These are phyloP conservation scores for Mactromeris polynyma DNA, from an alignment of 2,888 invertebrate species.

Conservation along the genomic window DNA sequence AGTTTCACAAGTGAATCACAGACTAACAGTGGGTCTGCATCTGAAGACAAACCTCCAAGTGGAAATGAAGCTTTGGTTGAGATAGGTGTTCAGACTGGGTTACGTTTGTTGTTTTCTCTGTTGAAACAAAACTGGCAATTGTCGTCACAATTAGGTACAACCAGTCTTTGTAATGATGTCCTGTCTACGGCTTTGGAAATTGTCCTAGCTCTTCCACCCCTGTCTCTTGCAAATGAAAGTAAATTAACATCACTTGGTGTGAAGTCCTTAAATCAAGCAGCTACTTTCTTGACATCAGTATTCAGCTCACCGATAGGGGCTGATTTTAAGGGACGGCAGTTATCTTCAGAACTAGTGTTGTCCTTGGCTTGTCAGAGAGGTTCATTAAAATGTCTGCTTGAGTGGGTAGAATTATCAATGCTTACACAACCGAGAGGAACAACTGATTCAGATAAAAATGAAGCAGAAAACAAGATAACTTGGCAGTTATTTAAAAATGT, in stretches of 20 bases:
- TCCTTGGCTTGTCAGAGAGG: conserved; percentile 90
- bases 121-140: conserved; percentile 89
- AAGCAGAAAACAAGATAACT: conserved; percentile 75
- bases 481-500: conserved; percentile 82
- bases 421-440: conserved; percentile 78
- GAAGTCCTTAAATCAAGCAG: conserved; percentile 89
- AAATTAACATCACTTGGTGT: conserved; percentile 88
- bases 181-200: conserved; percentile 89
- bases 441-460: conserved; percentile 46
- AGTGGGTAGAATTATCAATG: conserved; percentile 90
- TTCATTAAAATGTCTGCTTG: conserved; percentile 89
- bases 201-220: conserved; percentile 89
- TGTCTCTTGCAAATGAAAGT: conserved; percentile 90
- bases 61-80: conserved; percentile 89
- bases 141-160: conserved; percentile 76
- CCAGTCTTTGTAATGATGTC: conserved; percentile 89
- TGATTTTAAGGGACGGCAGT: conserved; percentile 87
- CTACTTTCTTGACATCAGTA: conserved; percentile 88
- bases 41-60: conserved; percentile 38
- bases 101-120: conserved; percentile 89
- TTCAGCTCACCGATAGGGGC: conserved; percentile 88
- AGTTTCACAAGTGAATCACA: conserved; percentile 4
- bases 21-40: conserved; percentile 37
- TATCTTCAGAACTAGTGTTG: conserved; percentile 89
- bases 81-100: conserved; percentile 90